Evolutionary conservation across 2,797 vertebrate genomes (phyloP), one percentile per base, ranked within the genome.

Genomic region (Malurus splendens): DNA sequence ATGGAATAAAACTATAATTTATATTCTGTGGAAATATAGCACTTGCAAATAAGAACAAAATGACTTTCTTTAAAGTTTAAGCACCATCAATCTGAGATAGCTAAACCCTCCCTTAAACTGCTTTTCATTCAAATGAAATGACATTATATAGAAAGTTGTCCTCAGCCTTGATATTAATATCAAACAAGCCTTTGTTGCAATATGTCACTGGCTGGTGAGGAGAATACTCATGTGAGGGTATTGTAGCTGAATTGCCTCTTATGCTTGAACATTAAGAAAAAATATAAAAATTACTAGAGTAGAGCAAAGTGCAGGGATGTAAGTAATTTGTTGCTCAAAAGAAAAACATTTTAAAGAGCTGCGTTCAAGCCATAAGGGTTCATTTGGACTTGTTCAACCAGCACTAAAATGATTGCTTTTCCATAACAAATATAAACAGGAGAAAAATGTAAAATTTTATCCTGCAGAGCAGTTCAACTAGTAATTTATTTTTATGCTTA

Each of bases 331-430:
- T 67, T 82, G 30, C 68, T 94, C 50, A 80, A 85, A 93, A 94
- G 41, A 86, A 91, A 95, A 90, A 55, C 27, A 52, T 92, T 94
- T 87, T 87, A 93, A 93, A 94, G 47, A 92, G 61, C 74, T 67
- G 24, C 92, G 60, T 90, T 95, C 82, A 93, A 83, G 80, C 38
- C 39, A 25, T 59, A 83, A 90, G 66, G 50, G 73, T 64, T 96
- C 91, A 91, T 93, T 95, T 94, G 90, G 48, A 57, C 82, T 90
- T 84, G 39, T 81, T 95, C 88, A 95, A 72, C 66, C 45, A 81
- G 71, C 62, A 90, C 51, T 92, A 90, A 90, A 86, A 91, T 80
- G 68, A 91, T 86, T 94, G 78, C 51, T 92, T 96, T 96, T 95
- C 60, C 61, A 45, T 75, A 94, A 93, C 30, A 95, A 94, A 94